Conservation (phyloP, 2,888 invertebrate genomes). For the Myopa testacea region DNA sequence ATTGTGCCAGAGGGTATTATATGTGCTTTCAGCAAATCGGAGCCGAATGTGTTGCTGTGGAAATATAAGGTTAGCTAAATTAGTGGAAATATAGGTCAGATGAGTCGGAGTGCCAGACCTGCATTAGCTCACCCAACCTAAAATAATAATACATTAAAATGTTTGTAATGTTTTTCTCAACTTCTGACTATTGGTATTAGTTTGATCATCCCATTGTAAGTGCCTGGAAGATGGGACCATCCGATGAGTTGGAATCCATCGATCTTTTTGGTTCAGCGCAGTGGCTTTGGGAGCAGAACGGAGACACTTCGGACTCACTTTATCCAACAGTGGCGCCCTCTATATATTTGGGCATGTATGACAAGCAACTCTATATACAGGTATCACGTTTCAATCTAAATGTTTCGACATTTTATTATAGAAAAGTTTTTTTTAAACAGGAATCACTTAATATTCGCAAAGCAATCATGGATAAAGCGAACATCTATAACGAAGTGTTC, state of each 20-base stretch:
- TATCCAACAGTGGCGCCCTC: slow-evolving; percentile 71
- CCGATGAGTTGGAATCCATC: slow-evolving; percentile 75
- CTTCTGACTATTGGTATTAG: slow-evolving; percentile 67
- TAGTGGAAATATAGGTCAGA: no score
- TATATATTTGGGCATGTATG: slow-evolving; percentile 87
- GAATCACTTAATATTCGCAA: slow-evolving; percentile 61
- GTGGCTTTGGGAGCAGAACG: slow-evolving; percentile 68
- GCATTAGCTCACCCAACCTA: background rate
- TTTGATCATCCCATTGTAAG: slow-evolving; percentile 87
- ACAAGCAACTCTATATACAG: slow-evolving; percentile 76
- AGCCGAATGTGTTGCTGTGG: slow-evolving; percentile 76
- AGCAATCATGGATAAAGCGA: slow-evolving; percentile 62
- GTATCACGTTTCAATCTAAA: slow-evolving; percentile 42
- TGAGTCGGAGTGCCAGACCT: no score
- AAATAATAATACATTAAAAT: background rate
- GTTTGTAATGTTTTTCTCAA: no score
- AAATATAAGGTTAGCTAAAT: slow-evolving; percentile 76
- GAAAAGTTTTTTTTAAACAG: slow-evolving; percentile 38
- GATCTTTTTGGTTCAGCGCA: slow-evolving; percentile 79
- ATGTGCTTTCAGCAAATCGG: slow-evolving; percentile 73
- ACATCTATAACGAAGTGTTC: slow-evolving; percentile 59
- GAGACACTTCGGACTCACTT: slow-evolving; percentile 60
- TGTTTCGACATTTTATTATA: background rate
- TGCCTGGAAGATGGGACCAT: slow-evolving; percentile 82
- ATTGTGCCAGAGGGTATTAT: slow-evolving; percentile 80